Evolutionary conservation across 1,140 invertebrate genomes (phyloP), one percentile per base, ranked within the genome.

Genomic region (Solenopsis fugax): DNA sequence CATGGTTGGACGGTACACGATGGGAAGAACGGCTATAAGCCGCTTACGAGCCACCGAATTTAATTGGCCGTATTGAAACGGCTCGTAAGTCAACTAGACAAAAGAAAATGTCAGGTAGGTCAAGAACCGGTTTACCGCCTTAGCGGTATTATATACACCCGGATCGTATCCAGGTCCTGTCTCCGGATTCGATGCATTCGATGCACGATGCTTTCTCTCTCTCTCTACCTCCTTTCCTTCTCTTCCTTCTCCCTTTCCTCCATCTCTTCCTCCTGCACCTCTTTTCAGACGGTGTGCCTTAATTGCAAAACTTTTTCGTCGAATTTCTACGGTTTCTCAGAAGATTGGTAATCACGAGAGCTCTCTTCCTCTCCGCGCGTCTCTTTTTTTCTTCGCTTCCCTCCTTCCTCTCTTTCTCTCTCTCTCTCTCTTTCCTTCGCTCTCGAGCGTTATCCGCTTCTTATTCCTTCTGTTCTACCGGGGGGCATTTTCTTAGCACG

Each of bases 221-320:
- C 41, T 41, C 41, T 41, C 41, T 50, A 18, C 3, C 21, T 48
- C 13, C 29, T 56, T 60, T 18, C 9, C 24, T 45, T 34, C 41
- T 41, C 56, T 13, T 64, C 37, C 34, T 16, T 75, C 16, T n/a
- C 24, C 3, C 7, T 56, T 9, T 34, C 37, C 45, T 4, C 29
- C 18, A 24, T 45, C 52, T 24, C 29, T 24, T 81, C 41, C 67
- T 41, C 10, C n/a, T 75, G 29, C 24, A 56, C 54, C 29, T 12
- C 12, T 12, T 65, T 9, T 67, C 45, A 29, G 41, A 34, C 71
- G 45, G 48, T 37, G 45, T 54, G 21, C 58, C 76, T 62, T 88
- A 88, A 88, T 88, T 86, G 75, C 82, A 88, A 88, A 88, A 88
- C 84, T 88, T 88, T 88, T 86, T 88, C 73, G 67, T 77, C 58